phyloP scores from a whole-genome alignment of 2,888 invertebrate genomes.

The Catocala fraxini region DNA sequence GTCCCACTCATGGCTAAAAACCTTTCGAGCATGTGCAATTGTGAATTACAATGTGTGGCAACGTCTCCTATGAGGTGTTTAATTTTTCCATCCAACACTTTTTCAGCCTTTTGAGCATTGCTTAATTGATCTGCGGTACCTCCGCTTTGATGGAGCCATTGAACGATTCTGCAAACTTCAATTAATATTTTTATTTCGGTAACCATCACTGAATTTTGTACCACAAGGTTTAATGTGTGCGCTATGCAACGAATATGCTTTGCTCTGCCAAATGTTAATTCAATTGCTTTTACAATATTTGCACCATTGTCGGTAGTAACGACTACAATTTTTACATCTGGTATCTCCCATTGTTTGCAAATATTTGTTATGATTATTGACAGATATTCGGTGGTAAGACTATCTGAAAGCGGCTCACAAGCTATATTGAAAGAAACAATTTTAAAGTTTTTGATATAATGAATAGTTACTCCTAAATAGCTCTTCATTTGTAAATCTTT shows the following conservation, averaged over 20 bases:
- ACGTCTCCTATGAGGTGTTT: conserved; percentile 53
- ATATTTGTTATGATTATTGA: conserved; percentile 29
- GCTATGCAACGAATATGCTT: conserved; percentile 51
- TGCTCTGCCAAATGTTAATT: conserved; percentile 43
- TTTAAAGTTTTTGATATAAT: conserved; percentile 44
- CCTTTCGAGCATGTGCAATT: conserved; percentile 38
- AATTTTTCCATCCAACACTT: conserved; percentile 47
- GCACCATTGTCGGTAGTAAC: conserved; percentile 43
- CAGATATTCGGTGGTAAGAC: conserved; percentile 46
- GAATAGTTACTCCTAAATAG: conserved; percentile 47
- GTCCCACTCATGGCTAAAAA: conserved; percentile 34
- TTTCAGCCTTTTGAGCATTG: conserved; percentile 42
- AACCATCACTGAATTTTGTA: conserved; percentile 39
- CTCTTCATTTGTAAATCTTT: conserved; percentile 48
- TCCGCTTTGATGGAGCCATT: conserved; percentile 51
- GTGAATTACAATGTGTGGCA: conserved; percentile 54
- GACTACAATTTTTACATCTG: conserved; percentile 40
- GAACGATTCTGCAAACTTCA: conserved; percentile 49
- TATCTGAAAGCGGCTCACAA: conserved; percentile 44
- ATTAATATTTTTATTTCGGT: conserved; percentile 42
- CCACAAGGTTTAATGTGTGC: conserved; percentile 48
- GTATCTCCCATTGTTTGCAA: conserved; percentile 45
- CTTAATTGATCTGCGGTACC: conserved; percentile 48
- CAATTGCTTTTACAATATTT: conserved; percentile 47
- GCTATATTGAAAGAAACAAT: conserved; percentile 45